These are phyloP conservation scores for Acyrthosiphon pisum DNA, from an alignment of 1,140 invertebrate genomes.

Conservation along the genomic window DNA sequence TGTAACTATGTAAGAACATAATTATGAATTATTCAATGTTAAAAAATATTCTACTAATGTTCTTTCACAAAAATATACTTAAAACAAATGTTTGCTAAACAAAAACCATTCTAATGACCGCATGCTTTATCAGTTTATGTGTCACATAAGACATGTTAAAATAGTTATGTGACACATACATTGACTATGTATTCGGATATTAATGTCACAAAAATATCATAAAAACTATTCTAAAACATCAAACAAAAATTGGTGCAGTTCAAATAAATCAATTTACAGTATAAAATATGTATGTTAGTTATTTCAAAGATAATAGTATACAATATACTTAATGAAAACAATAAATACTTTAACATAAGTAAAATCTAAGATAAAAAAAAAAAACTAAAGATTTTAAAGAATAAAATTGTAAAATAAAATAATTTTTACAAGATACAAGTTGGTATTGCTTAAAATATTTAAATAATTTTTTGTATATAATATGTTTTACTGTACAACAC, in stretches of 20 bases:
- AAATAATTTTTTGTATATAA: conserved; percentile 23
- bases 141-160: too few species aligned
- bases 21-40: background rate
- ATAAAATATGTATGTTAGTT: background rate
- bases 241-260: background rate
- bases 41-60: background rate
- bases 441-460: background rate
- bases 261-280: conserved; percentile 9
- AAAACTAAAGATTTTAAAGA: conserved; percentile 7
- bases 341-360: conserved; percentile 24
- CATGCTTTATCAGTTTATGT: too few species aligned
- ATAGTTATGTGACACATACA: too few species aligned
- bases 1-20: background rate
- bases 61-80: background rate
- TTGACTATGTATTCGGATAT: too few species aligned
- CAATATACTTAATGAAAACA: conserved; percentile 8
- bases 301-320: conserved; percentile 11
- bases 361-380: background rate
- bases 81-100: background rate
- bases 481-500: conserved; percentile 76
- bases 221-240: conserved; percentile 14
- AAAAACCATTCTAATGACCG: background rate
- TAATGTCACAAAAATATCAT: background rate
- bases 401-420: background rate
- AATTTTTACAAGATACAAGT: background rate